Evolutionary conservation across 2,888 invertebrate species (phyloP).

Genomic region (Plagodis pulveraria): DNA sequence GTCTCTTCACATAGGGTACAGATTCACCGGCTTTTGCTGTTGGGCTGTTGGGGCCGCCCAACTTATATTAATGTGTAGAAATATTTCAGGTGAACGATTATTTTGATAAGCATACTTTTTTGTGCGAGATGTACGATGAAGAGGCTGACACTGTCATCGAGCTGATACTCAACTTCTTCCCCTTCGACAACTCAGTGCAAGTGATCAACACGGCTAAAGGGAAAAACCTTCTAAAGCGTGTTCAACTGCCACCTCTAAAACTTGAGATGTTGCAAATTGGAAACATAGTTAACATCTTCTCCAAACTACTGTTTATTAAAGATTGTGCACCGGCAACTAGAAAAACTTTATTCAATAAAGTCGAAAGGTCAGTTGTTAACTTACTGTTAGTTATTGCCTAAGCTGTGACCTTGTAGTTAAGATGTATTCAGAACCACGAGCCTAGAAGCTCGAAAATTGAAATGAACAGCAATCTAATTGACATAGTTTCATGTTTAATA

Average conservation of each 20-base stretch:
- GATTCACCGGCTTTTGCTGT: too few relatives aligned
- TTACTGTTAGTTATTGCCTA: background rate
- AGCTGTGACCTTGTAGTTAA: too few relatives aligned
- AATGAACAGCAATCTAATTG: too few relatives aligned
- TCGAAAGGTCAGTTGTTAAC: slow-evolving; percentile 85
- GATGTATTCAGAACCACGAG: too few relatives aligned
- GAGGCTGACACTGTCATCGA: slow-evolving; percentile 88
- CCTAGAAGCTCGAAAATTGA: too few relatives aligned
- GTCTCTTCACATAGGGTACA: too few relatives aligned
- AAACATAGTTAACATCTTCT: slow-evolving; percentile 89
- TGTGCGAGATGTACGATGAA: slow-evolving; percentile 94
- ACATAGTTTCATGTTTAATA: too few relatives aligned
- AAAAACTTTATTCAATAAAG: slow-evolving; percentile 83
- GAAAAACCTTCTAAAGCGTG: slow-evolving; percentile 86
- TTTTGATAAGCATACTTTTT: slow-evolving; percentile 85
- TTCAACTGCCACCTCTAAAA: slow-evolving; percentile 86
- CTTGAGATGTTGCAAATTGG: slow-evolving; percentile 90
- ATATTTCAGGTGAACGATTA: slow-evolving; percentile 74
- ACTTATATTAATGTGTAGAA: too few relatives aligned
- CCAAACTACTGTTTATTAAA: slow-evolving; percentile 88
- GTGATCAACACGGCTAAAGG: slow-evolving; percentile 86
- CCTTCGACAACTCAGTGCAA: slow-evolving; percentile 92
- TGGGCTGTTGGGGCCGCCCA: too few relatives aligned
- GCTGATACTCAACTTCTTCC: slow-evolving; percentile 90
- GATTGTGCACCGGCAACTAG: slow-evolving; percentile 90